Base-by-base conservation (phyloP, 2,888 invertebrate genomes). In the Synergus japonicus region DNA sequence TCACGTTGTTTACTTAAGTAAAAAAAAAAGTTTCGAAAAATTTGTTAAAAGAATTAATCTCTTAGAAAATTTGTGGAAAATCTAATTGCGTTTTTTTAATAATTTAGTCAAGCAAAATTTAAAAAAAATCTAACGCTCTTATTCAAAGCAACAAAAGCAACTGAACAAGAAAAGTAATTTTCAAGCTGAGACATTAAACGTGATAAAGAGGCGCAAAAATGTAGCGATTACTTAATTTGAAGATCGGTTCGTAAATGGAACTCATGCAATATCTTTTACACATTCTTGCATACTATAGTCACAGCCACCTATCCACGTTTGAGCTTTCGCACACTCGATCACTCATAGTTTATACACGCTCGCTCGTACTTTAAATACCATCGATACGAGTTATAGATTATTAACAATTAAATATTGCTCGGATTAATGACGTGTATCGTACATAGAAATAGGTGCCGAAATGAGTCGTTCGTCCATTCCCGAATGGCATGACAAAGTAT, bases 381-480 rank as follows among this genome's bases (percentile, higher is more conserved):
- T 13, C 65, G 66, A 78, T 79, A 76, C 41, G 43, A 54, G 18
- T 78, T 79, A 76, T 81, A 58, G 80, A 73, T 79, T 54, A 81
- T 83, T 83, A 84, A 82, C 83, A 84, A 83, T 86, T 85, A 84
- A 85, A 86, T 86, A 87, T 87, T 85, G 84, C 85, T 87, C 85
- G 83, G 81, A 85, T 82, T 83, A 86, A 85, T 85, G 83, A 82
- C 82, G 87, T 88, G 88, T 89, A 89, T 90, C 84, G 88, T 89
- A 88, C 88, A 89, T 88, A 90, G 87, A 90, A 90, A 89, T 89
- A 89, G 89, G 88, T 91, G 90, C 86, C 88, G 87, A 89, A 90
- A 89, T 89, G 87, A 90, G 88, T 88, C 89, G 88, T 87, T 87
- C 77, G 79, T 83, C 78, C 76, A 85, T 82, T 73, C 29, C 41